Conservation (phyloP, 2,113 vertebrate genomes). For the Tachuris rubrigastra region DNA sequence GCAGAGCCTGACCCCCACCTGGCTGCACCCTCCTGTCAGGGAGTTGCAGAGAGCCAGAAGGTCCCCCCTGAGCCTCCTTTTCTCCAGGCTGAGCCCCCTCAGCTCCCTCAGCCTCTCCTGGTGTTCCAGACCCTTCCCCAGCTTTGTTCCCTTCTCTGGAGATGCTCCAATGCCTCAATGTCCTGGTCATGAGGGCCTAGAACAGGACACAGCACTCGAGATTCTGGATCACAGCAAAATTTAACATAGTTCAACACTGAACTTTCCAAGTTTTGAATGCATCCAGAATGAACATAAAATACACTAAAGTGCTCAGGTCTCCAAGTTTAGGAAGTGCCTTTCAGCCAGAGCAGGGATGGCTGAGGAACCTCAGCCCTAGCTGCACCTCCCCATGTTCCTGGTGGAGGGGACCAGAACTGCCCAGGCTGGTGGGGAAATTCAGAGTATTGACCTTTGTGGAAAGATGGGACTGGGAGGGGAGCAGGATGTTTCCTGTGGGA, state of each 20-base stretch:
- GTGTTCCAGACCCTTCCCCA: background rate
- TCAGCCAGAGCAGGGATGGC: background rate
- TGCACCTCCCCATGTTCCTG: accelerated
- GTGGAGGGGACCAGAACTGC: background rate
- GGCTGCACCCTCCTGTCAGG: no score
- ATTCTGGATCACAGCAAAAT: background rate
- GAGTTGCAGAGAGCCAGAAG: no score
- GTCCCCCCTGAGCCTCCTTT: no score
- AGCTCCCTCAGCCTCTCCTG: background rate
- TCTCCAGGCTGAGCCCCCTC: background rate
- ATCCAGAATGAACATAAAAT: background rate
- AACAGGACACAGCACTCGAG: background rate
- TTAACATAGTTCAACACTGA: accelerated
- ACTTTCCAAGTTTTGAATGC: background rate
- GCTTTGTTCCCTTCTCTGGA: accelerated
- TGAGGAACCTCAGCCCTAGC: background rate
- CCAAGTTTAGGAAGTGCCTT: background rate
- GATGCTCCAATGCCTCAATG: accelerated
- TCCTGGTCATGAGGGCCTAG: background rate
- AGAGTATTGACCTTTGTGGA: no score
- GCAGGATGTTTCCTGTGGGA: background rate
- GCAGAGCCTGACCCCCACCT: no score
- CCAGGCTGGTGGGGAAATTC: background rate
- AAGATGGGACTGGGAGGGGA: background rate
- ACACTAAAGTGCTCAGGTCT: background rate